Base-by-base conservation (phyloP, 2,113 vertebrate species). In the Serilophus lunatus region DNA sequence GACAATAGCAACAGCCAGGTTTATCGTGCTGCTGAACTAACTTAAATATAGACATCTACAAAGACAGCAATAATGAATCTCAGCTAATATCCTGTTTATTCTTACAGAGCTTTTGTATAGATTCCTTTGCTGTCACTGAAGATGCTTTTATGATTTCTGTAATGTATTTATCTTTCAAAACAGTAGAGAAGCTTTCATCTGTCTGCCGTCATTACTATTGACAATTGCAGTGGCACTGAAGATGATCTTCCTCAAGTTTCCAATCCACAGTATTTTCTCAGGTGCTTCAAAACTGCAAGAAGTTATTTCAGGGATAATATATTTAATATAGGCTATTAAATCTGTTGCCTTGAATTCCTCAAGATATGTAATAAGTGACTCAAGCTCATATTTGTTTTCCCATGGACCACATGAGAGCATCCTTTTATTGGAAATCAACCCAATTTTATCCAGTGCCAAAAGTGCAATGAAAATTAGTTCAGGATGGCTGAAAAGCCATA, bases 341-440 rank as follows among this genome's bases (percentile, higher is more conserved):
- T 96, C 94, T 96, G 91, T 94, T 97, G 94, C 92, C 91, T 92
- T 92, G 86, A 97, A 96, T 98, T 97, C 95, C 92, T 97, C 92
- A 92, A 81, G 60, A 82, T 3, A 7, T 84, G 72, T 88, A 76
- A 83, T 25, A 59, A 95, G 53, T 65, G 69, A 86, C 88, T 92
- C 64, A 56, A 84, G 20, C 71, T 86, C 80, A 88, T 95, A 68
- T 63, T 97, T 94, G 61, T 94, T 88, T 93, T 90, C 64, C 40
- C 54, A 42, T 3, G 2, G 76, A 88, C 76, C 68, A 42, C 60
- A 71, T 9, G 65, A 93, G 60, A 88, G 26, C 51, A 75, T 90
- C 44, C 80, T 92, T 92, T 71, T 78, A 56, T 86, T 94, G 92
- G 49, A 94, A 94, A 90, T 86, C 74, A 93, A 70, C 51, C 22